Evolutionary conservation across 2,797 vertebrate genomes (phyloP), one percentile per base, ranked within the genome.

Genomic region (Sebastes iracundus): DNA sequence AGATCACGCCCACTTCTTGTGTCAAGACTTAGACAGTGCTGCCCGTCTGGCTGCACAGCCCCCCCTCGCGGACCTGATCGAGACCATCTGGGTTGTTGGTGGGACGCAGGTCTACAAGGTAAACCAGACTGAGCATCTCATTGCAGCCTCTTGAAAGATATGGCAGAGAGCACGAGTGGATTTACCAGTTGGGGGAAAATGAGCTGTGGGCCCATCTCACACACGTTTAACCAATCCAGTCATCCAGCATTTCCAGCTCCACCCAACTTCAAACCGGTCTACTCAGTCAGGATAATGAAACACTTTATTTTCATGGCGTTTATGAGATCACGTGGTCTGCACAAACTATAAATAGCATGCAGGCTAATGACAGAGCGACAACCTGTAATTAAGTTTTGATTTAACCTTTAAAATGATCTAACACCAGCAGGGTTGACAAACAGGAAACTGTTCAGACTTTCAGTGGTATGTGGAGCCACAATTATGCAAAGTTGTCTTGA

Each of bases 31-130:
- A 56, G 87, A 91, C 11, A 93, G 92, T 0, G 92, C 90, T 0
- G 22, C 95, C 16, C 64, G 49, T 12, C 74, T 96, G 61, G 93
- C 87, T 18, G 83, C 90, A 0, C 73, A 75, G 32, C 87, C 87
- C 6, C 93, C 94, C 0, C 92, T 96, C 1, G 75, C 82, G 60
- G 93, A 94, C 22, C 65, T 92, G 23, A 80, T 97, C 59, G 96
- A 97, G 87, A 96, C 93, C 73, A 92, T 97, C 71, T 97, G 96
- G 96, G 28, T 96, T n/a, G 68, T 93, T 55, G 96, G 96, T 27
- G 96, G 96, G 28, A 77, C 75, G 2, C 91, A 80, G 55, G 92
- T 95, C 28, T 97, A 96, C 78, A 79, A 92, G 94, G 96, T 96
- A 79, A 88, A 72, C 46, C 46, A 20, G 46, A 4, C 16, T 49